Conservation (phyloP, 2,113 vertebrate species). For the Myotis lucifugus region DNA sequence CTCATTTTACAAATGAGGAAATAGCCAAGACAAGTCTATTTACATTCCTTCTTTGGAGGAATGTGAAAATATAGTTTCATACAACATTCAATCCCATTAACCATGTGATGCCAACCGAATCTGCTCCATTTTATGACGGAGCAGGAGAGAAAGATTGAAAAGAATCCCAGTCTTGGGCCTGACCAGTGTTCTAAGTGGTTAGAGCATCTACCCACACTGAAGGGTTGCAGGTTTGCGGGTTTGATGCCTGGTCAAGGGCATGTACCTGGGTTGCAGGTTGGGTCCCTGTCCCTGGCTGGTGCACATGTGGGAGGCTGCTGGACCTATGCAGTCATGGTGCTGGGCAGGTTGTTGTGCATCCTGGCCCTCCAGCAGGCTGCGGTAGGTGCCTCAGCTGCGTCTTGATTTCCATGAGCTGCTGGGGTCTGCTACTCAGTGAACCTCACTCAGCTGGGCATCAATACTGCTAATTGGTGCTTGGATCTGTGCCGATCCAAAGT, state of each 20-base stretch:
- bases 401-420: not conserved
- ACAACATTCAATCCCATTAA: not conserved
- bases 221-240: not conserved
- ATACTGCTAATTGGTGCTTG: not conserved
- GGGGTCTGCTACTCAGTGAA: not conserved
- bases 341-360: not conserved
- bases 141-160: not conserved
- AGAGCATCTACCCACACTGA: not conserved
- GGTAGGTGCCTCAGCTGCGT: not conserved
- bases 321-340: not conserved
- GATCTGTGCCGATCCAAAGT: not conserved
- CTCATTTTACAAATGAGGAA: not conserved
- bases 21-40: no score
- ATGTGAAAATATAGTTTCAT: not conserved
- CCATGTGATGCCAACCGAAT: accelerated
- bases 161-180: not conserved
- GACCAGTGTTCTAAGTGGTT: not conserved
- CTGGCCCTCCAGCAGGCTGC: not conserved
- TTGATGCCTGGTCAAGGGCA: not conserved
- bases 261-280: not conserved
- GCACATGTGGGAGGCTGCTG: not conserved
- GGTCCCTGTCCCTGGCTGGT: no score
- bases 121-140: accelerated
- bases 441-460: not conserved
- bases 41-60: not conserved